These are phyloP conservation scores for Clepsis dumicolana DNA, from an alignment of 2,888 invertebrate species.

Conservation along the genomic window DNA sequence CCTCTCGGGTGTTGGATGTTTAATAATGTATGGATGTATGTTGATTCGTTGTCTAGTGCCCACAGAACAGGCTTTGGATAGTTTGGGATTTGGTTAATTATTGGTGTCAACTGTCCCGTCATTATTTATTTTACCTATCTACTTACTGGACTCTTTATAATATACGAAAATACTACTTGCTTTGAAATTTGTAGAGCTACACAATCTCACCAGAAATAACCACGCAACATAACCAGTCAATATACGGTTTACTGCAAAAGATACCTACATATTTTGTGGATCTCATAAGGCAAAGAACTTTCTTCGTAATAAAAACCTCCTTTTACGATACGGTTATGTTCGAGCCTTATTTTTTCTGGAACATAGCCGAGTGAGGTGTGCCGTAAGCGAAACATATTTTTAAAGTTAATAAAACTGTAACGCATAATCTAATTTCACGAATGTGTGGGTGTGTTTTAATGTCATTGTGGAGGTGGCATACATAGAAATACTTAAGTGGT, in stretches of 20 bases:
- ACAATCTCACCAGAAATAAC: not conserved
- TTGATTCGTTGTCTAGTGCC: too few relatives aligned
- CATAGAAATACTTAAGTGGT: not conserved
- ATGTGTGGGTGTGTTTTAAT: constrained; percentile 1
- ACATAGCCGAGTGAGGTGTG: not conserved
- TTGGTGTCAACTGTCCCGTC: too few relatives aligned
- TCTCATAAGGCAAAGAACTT: constrained; percentile 11
- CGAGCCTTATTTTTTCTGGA: constrained; percentile 5
- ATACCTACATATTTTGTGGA: not conserved
- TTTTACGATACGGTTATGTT: constrained; percentile 16
- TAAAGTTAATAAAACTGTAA: constrained; percentile 13
- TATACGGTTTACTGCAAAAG: not conserved
- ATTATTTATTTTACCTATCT: too few relatives aligned
- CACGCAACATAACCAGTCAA: not conserved
- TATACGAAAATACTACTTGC: too few relatives aligned
- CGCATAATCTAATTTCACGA: not conserved
- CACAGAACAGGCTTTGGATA: too few relatives aligned
- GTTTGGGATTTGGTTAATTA: too few relatives aligned
- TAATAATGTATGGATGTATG: too few relatives aligned
- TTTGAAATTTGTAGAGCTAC: too few relatives aligned
- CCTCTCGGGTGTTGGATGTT: too few relatives aligned
- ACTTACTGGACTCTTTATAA: too few relatives aligned
- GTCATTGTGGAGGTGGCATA: not conserved
- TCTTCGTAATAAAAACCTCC: constrained; percentile 12
- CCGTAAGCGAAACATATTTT: constrained; percentile 6